These are phyloP conservation scores for Sturmia bella DNA, from an alignment of 2,888 invertebrate genomes.

Conservation along the genomic window DNA sequence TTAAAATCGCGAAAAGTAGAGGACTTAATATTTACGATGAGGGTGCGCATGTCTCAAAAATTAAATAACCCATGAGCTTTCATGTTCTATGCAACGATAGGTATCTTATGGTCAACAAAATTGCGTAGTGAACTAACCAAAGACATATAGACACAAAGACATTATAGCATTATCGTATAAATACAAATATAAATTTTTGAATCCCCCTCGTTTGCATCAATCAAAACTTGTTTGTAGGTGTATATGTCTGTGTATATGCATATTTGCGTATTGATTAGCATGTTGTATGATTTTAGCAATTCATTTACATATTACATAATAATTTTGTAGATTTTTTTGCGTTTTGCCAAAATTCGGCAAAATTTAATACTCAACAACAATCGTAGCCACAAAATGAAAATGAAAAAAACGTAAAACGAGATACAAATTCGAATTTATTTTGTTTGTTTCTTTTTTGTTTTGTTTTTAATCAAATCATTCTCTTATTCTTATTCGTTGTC, in stretches of 20 bases:
- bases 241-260: neutral
- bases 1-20: too few species aligned
- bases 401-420: conserved; percentile 12
- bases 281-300: conserved; percentile 59
- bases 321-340: conserved; percentile 19
- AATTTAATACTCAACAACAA: conserved; percentile 42
- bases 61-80: too few species aligned
- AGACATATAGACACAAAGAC: too few species aligned
- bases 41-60: too few species aligned
- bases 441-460: neutral
- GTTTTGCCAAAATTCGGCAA: conserved; percentile 57
- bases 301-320: conserved; percentile 70
- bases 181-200: too few species aligned
- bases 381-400: conserved; percentile 26
- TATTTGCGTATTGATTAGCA: conserved; percentile 52
- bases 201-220: too few species aligned
- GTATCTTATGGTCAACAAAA: too few species aligned
- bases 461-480: conserved; percentile 26
- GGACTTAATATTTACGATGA: too few species aligned
- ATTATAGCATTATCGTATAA: too few species aligned
- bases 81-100: too few species aligned
- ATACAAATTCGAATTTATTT: conserved; percentile 44
- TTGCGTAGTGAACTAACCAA: too few species aligned
- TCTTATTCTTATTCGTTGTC: conserved; percentile 28
- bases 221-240: neutral